These are phyloP conservation scores for Petrolisthes manimaculis DNA, from an alignment of 2,888 invertebrate species.

Conservation along the genomic window DNA sequence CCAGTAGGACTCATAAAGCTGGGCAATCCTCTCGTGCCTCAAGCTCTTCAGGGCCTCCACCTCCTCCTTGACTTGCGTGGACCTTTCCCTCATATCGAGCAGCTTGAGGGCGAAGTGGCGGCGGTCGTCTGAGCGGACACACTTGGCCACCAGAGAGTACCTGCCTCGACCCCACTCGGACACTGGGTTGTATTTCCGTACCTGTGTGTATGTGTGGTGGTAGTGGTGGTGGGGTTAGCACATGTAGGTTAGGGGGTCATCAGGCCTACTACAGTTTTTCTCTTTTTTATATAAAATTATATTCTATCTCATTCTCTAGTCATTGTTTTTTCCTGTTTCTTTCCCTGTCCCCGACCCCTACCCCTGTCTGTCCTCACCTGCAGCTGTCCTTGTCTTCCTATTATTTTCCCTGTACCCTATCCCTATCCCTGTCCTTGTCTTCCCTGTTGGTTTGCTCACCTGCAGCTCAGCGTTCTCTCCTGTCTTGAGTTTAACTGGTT, in stretches of 20 bases:
- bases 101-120: slow-evolving; percentile 87
- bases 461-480: slow-evolving; percentile 56
- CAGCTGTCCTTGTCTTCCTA: neutral
- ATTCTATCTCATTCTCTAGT: neutral
- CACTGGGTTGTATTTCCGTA: slow-evolving; percentile 60
- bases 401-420: no score
- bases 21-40: slow-evolving; percentile 89
- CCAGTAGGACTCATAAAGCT: slow-evolving; percentile 79
- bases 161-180: slow-evolving; percentile 76
- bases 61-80: slow-evolving; percentile 77
- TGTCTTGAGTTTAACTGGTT: slow-evolving; percentile 78
- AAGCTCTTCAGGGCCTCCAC: slow-evolving; percentile 85
- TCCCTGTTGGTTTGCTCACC: neutral
- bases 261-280: neutral
- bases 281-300: neutral
- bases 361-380: neutral
- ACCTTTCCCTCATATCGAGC: slow-evolving; percentile 73
- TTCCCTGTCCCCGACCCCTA: neutral
- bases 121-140: slow-evolving; percentile 81
- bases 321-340: neutral
- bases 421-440: neutral
- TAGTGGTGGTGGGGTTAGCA: neutral
- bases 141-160: slow-evolving; percentile 88
- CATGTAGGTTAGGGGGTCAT: neutral
- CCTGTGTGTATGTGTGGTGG: slow-evolving; percentile 25